Evolutionary conservation across 1,140 invertebrate species (phyloP).

Genomic region (Lordiphosa mommai): DNA sequence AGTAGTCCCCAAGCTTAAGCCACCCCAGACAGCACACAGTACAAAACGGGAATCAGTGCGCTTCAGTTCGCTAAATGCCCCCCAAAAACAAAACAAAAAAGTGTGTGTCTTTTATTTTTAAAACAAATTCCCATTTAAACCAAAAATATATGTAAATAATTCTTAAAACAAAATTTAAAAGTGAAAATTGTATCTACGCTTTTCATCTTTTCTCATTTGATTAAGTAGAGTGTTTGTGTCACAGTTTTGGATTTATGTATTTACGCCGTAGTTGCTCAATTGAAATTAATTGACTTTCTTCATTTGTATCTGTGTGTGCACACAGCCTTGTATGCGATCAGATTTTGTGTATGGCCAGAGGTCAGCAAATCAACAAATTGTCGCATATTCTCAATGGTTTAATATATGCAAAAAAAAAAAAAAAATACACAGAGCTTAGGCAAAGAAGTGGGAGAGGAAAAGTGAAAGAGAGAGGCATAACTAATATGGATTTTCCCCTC

Average conservation of each 20-base stretch:
- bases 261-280: conserved; percentile 76
- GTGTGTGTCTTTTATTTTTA: neutral
- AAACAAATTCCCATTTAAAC: conserved; percentile 7
- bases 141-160: conserved; percentile 1
- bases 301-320: conserved; percentile 25
- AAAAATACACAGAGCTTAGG: neutral
- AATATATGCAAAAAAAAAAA: conserved; percentile 30
- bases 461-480: conserved; percentile 8
- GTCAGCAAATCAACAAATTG: conserved; percentile 78
- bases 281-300: conserved; percentile 78
- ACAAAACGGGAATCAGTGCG: conserved; percentile 61
- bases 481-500: conserved; percentile 1
- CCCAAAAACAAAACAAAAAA: conserved; percentile 33
- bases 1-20: conserved; percentile 27
- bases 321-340: conserved; percentile 79
- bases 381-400: conserved; percentile 43
- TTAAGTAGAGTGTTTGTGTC: conserved; percentile 45
- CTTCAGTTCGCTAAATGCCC: conserved; percentile 58
- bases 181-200: conserved; percentile 1
- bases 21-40: conserved; percentile 41
- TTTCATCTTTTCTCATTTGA: conserved; percentile 32
- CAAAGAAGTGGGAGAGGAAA: conserved; percentile 19
- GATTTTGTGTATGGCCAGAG: conserved; percentile 62
- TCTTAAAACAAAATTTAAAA: neutral
- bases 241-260: conserved; percentile 38